Base-by-base conservation (phyloP, 1,140 invertebrate genomes). In the Ctenoplectra terminalis region DNA sequence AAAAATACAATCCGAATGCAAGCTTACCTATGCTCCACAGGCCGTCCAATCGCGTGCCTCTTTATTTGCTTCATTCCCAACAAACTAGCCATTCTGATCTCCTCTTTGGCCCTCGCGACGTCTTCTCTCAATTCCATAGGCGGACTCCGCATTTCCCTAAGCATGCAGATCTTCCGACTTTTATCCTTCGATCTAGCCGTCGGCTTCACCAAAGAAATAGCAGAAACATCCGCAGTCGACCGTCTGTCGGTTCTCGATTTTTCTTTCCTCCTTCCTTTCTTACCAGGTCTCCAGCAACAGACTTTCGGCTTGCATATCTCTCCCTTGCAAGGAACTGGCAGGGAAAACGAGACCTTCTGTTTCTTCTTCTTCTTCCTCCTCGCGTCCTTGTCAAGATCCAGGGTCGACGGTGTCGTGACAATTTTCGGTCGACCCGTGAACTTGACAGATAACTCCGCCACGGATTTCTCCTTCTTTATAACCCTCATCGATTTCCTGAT, bases 271-370 rank as follows among this genome's bases (percentile, higher is more conserved):
- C 31, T 48, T 26, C 7, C 40, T 60, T 48, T 56, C 31, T n/a
- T 34, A 2, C 34, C 15, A 3, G n/a, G 29, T n/a, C 71, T 76
- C 48, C 43, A 60, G 34, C 78, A 73, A 15, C 54, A 66, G 50
- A 81, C 34, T 1, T 46, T 63, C 26, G 84, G 84, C 31, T 69
- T 81, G 67, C 84, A 86, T 13, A 86, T 9, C 29, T 50, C 52
- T 0, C 37, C 15, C 48, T 86, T 77, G 60, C 84, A 86, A 2
- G 83, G 78, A 8, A 29, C 56, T 23, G 78, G 72, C 6, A 82
- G 50, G 13, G 17, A 29, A 64, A 85, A 82, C 54, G 9, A 2
- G 40, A 34, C 9, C 26, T 26, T 77, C 1, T 0, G 31, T 23
- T 54, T 70, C 40, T 67, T 74, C 66, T 48, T 87, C 34, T 9